A percentile compares a stretch with the other conserved stretches of the same genome.
Conservation (phyloP, 2,888 invertebrate species). For the Tiphia femorata region DNA sequence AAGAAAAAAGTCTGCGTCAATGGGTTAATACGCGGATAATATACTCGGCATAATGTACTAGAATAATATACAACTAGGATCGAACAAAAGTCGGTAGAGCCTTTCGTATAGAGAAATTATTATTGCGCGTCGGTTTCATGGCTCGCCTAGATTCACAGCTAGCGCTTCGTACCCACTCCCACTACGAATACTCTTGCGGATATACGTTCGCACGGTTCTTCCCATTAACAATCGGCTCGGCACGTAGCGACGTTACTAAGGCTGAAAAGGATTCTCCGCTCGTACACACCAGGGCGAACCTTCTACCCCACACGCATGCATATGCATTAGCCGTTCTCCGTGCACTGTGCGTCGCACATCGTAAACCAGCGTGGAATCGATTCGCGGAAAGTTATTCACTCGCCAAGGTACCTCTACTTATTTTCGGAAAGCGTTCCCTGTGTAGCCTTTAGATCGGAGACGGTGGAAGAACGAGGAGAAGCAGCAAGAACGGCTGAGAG, state of each 20-base stretch:
- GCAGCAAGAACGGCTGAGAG: too few relatives aligned
- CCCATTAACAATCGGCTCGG: constrained; percentile 23
- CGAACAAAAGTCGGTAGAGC: neutral
- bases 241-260: constrained; percentile 32
- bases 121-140: too few relatives aligned
- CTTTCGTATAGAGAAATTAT: too few relatives aligned
- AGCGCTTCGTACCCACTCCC: too few relatives aligned
- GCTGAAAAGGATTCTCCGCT: constrained; percentile 29
- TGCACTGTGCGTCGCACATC: constrained; percentile 28
- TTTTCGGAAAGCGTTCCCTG: neutral
- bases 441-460: neutral
- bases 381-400: constrained; percentile 19
- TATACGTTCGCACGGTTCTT: constrained; percentile 18
- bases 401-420: neutral
- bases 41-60: too few relatives aligned
- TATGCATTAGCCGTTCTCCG: constrained; percentile 34
- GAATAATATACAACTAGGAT: too few relatives aligned
- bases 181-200: too few relatives aligned
- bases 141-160: too few relatives aligned
- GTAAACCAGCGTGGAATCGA: constrained; percentile 18
- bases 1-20: too few relatives aligned
- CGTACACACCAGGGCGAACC: constrained; percentile 17
- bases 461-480: neutral
- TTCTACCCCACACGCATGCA: constrained; percentile 29
- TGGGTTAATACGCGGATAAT: too few relatives aligned